Conservation (phyloP, 2,888 invertebrate genomes). For the Teinopalpus imperialis region DNA sequence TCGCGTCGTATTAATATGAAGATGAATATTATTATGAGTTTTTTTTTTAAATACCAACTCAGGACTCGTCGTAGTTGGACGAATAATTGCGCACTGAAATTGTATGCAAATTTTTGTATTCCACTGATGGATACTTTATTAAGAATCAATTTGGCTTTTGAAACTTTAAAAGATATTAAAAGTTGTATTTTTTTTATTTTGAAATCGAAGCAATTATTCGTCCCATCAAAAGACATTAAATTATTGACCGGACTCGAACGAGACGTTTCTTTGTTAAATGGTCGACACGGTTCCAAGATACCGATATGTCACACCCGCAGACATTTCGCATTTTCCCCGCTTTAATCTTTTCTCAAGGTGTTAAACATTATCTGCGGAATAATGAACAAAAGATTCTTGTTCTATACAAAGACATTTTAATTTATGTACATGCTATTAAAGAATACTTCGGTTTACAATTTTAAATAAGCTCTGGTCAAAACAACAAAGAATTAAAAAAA, state of each 20-base stretch:
- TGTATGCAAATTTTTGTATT: constrained; percentile 67
- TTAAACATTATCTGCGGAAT: constrained; percentile 9
- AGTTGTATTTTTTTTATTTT: not conserved
- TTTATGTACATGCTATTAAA: not conserved
- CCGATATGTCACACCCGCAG: constrained; percentile 12
- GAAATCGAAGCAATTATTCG: constrained; percentile 12
- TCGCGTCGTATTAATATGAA: constrained; percentile 26
- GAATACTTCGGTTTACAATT: too few relatives aligned
- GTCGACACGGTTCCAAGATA: constrained; percentile 4
- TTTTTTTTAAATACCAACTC: constrained; percentile 32
- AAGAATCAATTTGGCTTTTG: constrained; percentile 71
- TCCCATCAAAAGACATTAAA: constrained; percentile 5
- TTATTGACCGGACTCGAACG: constrained; percentile 6
- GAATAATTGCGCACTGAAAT: constrained; percentile 36
- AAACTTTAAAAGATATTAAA: constrained; percentile 19
- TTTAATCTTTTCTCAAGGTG: constrained; percentile 10
- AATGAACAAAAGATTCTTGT: constrained; percentile 3
- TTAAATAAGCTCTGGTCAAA: too few relatives aligned
- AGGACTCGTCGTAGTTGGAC: constrained; percentile 18
- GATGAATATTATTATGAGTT: constrained; percentile 36
- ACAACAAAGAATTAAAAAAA: too few relatives aligned
- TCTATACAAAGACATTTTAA: not conserved
- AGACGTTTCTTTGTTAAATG: constrained; percentile 13
- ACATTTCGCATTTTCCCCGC: constrained; percentile 1
- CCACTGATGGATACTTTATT: constrained; percentile 63